These are phyloP conservation scores for Xylophagus ater DNA, from an alignment of 2,888 invertebrate species.

Conservation along the genomic window DNA sequence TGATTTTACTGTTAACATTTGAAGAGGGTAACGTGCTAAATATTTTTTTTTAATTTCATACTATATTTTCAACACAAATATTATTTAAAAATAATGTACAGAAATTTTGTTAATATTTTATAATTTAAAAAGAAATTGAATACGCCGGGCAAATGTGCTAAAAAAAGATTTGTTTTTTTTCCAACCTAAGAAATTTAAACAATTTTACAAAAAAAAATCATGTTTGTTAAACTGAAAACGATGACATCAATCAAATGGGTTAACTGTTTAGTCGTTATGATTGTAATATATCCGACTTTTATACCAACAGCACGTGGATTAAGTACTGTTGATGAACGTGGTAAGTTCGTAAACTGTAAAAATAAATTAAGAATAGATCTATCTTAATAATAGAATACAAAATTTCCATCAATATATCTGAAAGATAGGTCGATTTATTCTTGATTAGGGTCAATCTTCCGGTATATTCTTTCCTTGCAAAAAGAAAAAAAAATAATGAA, in stretches of 20 bases:
- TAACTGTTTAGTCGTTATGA: conserved; percentile 13
- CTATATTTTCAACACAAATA: no score
- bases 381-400: neutral
- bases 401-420: neutral
- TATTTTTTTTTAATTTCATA: no score
- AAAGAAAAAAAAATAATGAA: no score
- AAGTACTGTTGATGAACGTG: conserved; percentile 17
- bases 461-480: no score
- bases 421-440: no score
- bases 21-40: no score
- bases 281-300: conserved; percentile 1
- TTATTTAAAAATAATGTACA: no score
- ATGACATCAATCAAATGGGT: conserved; percentile 13
- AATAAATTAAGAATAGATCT: neutral
- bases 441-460: no score
- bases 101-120: neutral
- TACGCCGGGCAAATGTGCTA: neutral
- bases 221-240: conserved; percentile 15
- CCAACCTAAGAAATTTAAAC: neutral
- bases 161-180: neutral
- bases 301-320: conserved; percentile 15
- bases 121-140: neutral
- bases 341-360: conserved; percentile 8
- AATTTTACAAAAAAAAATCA: conserved; percentile 4
- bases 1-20: conserved; percentile 16